A percentile compares a stretch with the other conserved stretches of the same genome.
phyloP scores from a whole-genome alignment of 2,888 invertebrate species.

The Serrognathus titanus region DNA sequence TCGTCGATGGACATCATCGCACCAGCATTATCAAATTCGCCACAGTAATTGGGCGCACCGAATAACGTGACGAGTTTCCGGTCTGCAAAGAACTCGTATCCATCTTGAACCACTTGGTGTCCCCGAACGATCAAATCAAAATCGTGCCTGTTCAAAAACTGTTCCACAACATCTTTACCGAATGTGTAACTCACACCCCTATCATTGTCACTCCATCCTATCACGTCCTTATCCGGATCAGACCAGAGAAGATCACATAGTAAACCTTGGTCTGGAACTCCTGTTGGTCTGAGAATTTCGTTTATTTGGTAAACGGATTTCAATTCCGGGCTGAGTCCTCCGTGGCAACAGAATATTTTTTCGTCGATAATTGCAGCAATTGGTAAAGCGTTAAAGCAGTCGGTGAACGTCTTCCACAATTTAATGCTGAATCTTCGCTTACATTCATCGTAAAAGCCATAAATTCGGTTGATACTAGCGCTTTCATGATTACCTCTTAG shows the following conservation, averaged over 20 bases:
- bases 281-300: slow-evolving; percentile 34
- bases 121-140: slow-evolving; percentile 40
- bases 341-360: slow-evolving; percentile 45
- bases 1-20: slow-evolving; percentile 23
- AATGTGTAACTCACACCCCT: slow-evolving; percentile 39
- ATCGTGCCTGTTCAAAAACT: slow-evolving; percentile 37
- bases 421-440: slow-evolving; percentile 43
- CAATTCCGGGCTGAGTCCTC: slow-evolving; percentile 42
- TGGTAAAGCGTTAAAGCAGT: slow-evolving; percentile 42
- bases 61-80: slow-evolving; percentile 39
- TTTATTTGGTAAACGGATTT: slow-evolving; percentile 37
- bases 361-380: slow-evolving; percentile 42
- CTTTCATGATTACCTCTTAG: slow-evolving; percentile 67
- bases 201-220: slow-evolving; percentile 37
- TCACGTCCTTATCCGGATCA: slow-evolving; percentile 30
- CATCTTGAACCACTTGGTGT: slow-evolving; percentile 41
- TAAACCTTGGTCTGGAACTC: slow-evolving; percentile 34
- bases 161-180: slow-evolving; percentile 36
- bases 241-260: slow-evolving; percentile 41
- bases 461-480: slow-evolving; percentile 62
- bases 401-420: slow-evolving; percentile 43
- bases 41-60: slow-evolving; percentile 43
- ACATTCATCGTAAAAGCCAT: slow-evolving; percentile 66
- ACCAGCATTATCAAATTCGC: slow-evolving; percentile 40
- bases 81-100: slow-evolving; percentile 40